Evolutionary conservation across 2,113 vertebrate species (phyloP).

Genomic region (Coregonus clupeaformis): DNA sequence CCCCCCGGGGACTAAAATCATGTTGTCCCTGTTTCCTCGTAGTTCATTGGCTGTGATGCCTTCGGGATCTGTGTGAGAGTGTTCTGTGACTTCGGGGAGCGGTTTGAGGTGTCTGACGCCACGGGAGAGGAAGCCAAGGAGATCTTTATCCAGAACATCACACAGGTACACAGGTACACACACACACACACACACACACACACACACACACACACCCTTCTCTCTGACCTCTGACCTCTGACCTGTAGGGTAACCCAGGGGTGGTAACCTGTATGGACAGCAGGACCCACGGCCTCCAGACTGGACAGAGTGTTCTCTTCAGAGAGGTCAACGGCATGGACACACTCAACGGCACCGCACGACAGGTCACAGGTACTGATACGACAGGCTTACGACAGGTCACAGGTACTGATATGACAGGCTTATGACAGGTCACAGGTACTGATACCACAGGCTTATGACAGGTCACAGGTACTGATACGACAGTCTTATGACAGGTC

Average conservation of each 20-base stretch:
- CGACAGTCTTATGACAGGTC: no score
- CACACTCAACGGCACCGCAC: slow-evolving; percentile 82
- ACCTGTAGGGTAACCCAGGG: slow-evolving; percentile 78
- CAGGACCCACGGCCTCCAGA: slow-evolving; percentile 90
- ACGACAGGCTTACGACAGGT: not conserved
- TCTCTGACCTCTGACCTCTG: not conserved
- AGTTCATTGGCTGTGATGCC: slow-evolving; percentile 92
- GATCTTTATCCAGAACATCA: slow-evolving; percentile 94
- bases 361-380: slow-evolving; percentile 85
- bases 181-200: no score
- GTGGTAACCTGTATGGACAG: slow-evolving; percentile 95
- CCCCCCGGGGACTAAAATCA: no score
- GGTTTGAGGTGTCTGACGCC: slow-evolving; percentile 93
- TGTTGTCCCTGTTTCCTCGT: not conserved
- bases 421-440: no score
- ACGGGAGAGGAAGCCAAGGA: slow-evolving; percentile 96
- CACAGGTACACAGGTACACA: slow-evolving; percentile 74
- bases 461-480: no score
- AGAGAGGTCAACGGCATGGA: slow-evolving; percentile 93
- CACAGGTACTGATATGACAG: no score
- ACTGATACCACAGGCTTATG: no score
- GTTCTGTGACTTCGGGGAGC: slow-evolving; percentile 96
- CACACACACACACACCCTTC: not conserved
- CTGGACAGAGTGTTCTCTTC: slow-evolving; percentile 88
- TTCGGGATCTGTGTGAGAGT: slow-evolving; percentile 89